A percentile compares a stretch with the other conserved stretches of the same genome.
phyloP scores from a whole-genome alignment of 2,888 invertebrate species.

The Macaria notata region DNA sequence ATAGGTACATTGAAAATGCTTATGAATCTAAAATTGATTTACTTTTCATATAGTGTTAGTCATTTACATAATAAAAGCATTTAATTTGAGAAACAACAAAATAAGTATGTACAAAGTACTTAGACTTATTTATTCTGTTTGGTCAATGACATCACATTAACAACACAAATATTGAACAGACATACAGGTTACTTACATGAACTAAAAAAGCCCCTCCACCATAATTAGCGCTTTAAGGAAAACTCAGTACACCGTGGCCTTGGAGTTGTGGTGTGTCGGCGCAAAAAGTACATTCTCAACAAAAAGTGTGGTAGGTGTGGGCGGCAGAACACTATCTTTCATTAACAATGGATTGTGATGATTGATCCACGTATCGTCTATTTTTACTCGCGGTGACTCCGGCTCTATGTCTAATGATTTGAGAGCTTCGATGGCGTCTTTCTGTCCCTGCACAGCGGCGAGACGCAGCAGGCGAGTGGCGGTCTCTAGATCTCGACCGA shows the following conservation, averaged over 20 bases:
- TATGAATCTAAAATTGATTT: no score
- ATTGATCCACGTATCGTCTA: slow-evolving; percentile 48
- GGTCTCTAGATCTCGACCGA: slow-evolving; percentile 69
- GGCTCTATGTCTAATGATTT: slow-evolving; percentile 53
- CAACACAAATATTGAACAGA: no score
- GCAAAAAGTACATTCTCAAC: slow-evolving; percentile 58
- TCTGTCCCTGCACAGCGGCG: slow-evolving; percentile 83
- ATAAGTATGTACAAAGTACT: no score
- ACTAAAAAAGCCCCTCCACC: no score
- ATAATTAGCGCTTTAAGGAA: slow-evolving; percentile 6
- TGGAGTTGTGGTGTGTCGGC: slow-evolving; percentile 41
- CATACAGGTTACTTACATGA: no score
- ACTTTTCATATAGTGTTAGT: no score
- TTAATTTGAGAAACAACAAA: no score
- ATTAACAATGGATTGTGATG: slow-evolving; percentile 41
- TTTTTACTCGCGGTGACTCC: slow-evolving; percentile 40
- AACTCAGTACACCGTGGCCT: slow-evolving; percentile 47
- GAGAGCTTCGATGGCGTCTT: slow-evolving; percentile 80
- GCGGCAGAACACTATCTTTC: slow-evolving; percentile 52
- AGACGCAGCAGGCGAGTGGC: slow-evolving; percentile 78
- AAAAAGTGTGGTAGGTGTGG: slow-evolving; percentile 57
- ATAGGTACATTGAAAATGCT: no score
- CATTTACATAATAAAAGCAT: no score
- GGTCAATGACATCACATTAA: no score
- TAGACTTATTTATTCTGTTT: no score